A percentile compares a stretch with the other conserved stretches of the same genome.
These are phyloP conservation scores for Drosophila meridionalis DNA, from an alignment of 2,888 invertebrate genomes.

Conservation along the genomic window DNA sequence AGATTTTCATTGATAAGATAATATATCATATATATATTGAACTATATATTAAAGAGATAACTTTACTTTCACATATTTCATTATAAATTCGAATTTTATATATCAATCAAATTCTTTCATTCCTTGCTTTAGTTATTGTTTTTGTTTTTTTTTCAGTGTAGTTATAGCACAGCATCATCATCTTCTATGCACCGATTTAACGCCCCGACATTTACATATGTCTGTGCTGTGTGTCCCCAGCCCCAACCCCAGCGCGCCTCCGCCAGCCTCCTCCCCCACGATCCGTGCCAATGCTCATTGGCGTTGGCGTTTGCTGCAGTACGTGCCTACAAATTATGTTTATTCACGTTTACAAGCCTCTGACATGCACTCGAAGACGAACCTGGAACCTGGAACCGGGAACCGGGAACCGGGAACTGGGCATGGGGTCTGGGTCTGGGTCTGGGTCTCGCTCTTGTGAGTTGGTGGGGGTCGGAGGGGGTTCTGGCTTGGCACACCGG, in stretches of 20 bases:
- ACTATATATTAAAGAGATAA: too few species aligned
- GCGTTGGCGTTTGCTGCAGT: slow-evolving; percentile 63
- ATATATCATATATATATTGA: too few species aligned
- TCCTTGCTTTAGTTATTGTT: too few species aligned
- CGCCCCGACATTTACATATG: slow-evolving; percentile 81
- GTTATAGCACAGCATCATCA: slow-evolving; percentile 39
- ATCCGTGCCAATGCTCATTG: slow-evolving; percentile 54
- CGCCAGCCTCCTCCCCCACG: background rate
- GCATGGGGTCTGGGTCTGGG: slow-evolving; percentile 43
- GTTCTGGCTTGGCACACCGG: slow-evolving; percentile 63
- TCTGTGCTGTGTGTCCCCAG: slow-evolving; percentile 47
- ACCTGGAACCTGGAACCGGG: slow-evolving; percentile 40
- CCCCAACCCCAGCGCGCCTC: background rate
- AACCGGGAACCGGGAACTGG: slow-evolving; percentile 31
- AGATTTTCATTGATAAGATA: too few species aligned
- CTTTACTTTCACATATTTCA: too few species aligned
- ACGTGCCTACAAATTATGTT: slow-evolving; percentile 79
- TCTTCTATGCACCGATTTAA: slow-evolving; percentile 77
- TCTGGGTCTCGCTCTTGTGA: slow-evolving; percentile 7
- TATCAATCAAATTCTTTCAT: too few species aligned
- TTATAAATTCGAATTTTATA: too few species aligned
- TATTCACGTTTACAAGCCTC: slow-evolving; percentile 80
- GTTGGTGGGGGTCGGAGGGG: background rate
- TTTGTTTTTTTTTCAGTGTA: slow-evolving; percentile 23
- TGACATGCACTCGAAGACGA: slow-evolving; percentile 72